Base-by-base conservation (phyloP, 2,888 invertebrate genomes). In the Pammene fasciana region DNA sequence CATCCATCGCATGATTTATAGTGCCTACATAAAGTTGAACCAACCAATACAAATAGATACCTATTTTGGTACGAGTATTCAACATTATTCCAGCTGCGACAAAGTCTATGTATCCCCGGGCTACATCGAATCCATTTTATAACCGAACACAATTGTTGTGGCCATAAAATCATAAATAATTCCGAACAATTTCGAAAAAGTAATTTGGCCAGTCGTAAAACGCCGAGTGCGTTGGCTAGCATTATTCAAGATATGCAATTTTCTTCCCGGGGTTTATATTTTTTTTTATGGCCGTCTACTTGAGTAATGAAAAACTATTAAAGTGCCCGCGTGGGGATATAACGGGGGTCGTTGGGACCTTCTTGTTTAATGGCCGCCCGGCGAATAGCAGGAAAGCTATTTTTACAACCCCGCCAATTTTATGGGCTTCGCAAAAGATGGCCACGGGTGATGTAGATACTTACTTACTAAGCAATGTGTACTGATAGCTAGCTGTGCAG, bases 241-340 rank as follows among this genome's bases (percentile, higher is more conserved):
- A 68, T 72, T 72, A 73, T 71, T 71, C 72, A 74, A 71, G 72
- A 68, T 62, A 71, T 72, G 72, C 72, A 74, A 72, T 74, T 74
- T 72, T 72, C 74, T 70, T 70, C 70, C 68, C 66, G 54, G 70
- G 65, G 64, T 74, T 74, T 74, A 74, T 72, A 68, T 46, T 56
- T 71, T 60, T 67, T 72, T 74, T 74, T 72, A 71, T 65, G 67
- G 26, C 71, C 59, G 70, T 72, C 74, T 74, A 67, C 72, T 72
- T 72, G 72, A 74, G 74, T 74, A 74, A 74, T 74, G 74, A 74
- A 74, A 72, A 72, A 72, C 74, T 70, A 74, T 74, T 72, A 74
- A 73, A 74, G 67, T 67, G 68, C 52, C 70, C 70, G 72, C 68
- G 71, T 70, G 71, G 74, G 71, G 72, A 67, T 72, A 66, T 59